phyloP scores from a whole-genome alignment of 1,140 invertebrate species.

The Atta texana region DNA sequence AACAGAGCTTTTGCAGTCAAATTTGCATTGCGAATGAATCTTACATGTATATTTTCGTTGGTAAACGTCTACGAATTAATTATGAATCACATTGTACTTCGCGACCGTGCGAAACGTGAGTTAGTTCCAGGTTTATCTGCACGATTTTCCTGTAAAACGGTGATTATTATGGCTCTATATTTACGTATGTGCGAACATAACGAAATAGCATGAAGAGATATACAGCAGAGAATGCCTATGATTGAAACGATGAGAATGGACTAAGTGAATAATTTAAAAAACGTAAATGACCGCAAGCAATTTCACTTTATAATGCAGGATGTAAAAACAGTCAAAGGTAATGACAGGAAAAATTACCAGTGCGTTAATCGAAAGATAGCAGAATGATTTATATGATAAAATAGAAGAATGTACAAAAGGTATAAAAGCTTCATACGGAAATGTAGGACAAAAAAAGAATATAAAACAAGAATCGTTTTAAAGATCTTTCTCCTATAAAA shows the following conservation, averaged over 20 bases:
- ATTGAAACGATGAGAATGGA: slow-evolving; percentile 7
- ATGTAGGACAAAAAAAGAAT: slow-evolving; percentile 8
- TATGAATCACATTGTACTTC: slow-evolving; percentile 61
- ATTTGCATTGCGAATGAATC: neutral
- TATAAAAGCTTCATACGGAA: neutral
- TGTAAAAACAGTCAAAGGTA: neutral
- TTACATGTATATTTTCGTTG: slow-evolving; percentile 4
- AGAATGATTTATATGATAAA: neutral
- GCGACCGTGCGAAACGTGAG: slow-evolving; percentile 36
- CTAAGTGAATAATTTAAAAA: slow-evolving; percentile 2
- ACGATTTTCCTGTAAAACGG: slow-evolving; percentile 33
- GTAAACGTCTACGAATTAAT: slow-evolving; percentile 49
- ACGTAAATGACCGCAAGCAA: neutral
- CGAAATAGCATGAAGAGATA: slow-evolving; percentile 8
- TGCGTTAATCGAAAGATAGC: slow-evolving; percentile 2
- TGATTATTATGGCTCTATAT: slow-evolving; percentile 40
- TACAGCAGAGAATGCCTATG: neutral
- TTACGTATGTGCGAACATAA: slow-evolving; percentile 49
- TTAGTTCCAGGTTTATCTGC: slow-evolving; percentile 51
- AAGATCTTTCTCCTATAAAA: neutral
- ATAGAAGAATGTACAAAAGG: neutral
- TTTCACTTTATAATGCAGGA: neutral
- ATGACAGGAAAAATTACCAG: neutral
- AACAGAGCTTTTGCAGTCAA: slow-evolving; percentile 9
- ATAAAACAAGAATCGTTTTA: slow-evolving; percentile 29